Conservation (phyloP, 2,888 invertebrate species). For the Gastrophysa polygoni region DNA sequence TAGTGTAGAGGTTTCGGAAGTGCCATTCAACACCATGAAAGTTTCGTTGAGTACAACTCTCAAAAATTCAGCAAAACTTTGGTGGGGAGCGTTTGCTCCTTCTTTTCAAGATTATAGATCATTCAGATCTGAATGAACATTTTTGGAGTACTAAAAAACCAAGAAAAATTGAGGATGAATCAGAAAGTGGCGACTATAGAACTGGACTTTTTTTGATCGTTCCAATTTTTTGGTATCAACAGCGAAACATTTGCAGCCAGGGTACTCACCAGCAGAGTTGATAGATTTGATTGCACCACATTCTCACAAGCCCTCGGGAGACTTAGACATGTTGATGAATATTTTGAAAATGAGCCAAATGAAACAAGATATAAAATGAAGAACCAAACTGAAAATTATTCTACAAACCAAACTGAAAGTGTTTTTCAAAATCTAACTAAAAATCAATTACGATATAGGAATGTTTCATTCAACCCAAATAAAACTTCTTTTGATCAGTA, state of each 20-base stretch:
- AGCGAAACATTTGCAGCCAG: too few relatives aligned
- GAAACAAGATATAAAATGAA: neutral
- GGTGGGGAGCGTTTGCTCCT: neutral
- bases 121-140: neutral
- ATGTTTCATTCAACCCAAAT: neutral
- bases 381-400: neutral
- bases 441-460: neutral
- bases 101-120: neutral
- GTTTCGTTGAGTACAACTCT: neutral
- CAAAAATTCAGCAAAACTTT: slow-evolving; percentile 10
- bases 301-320: too few relatives aligned
- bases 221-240: too few relatives aligned
- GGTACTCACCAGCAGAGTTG: too few relatives aligned
- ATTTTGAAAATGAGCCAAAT: too few relatives aligned
- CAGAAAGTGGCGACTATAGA: neutral
- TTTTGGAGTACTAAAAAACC: slow-evolving; percentile 8
- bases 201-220: neutral
- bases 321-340: too few relatives aligned
- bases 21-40: slow-evolving; percentile 6
- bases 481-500: neutral
- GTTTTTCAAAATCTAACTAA: neutral
- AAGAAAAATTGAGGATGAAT: slow-evolving; percentile 3
- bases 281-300: too few relatives aligned
- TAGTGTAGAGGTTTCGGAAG: neutral
- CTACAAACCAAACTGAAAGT: neutral